Conservation (phyloP, 2,888 invertebrate genomes). For the Callosobruchus maculatus region DNA sequence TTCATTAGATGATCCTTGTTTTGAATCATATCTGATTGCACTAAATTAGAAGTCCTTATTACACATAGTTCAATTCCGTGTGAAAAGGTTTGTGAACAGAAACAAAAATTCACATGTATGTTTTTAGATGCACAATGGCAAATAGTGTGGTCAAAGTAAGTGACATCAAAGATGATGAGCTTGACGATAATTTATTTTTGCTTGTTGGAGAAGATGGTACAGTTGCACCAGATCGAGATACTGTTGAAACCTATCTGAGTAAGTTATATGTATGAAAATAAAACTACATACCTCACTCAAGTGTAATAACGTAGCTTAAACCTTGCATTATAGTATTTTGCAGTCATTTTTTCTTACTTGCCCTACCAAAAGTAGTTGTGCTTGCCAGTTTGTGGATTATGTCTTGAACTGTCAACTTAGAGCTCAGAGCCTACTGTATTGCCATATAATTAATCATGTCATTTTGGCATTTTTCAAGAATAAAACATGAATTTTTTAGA, state of each 20-base stretch:
- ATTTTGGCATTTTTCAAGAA: not conserved
- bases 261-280: conserved; percentile 43
- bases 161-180: conserved; percentile 44
- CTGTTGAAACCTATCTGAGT: conserved; percentile 78
- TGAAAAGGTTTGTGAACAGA: not conserved
- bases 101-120: not conserved
- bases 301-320: too few species aligned
- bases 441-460: not conserved
- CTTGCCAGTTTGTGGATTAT: too few species aligned
- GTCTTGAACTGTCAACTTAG: not conserved
- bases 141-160: conserved; percentile 48
- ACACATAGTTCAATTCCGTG: not conserved
- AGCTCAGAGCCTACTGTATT: not conserved
- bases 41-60: not conserved
- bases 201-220: conserved; percentile 85
- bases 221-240: conserved; percentile 75
- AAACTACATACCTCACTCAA: too few species aligned
- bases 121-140: conserved; percentile 34
- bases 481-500: conserved; percentile 28
- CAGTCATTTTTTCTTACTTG: too few species aligned
- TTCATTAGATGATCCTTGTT: not conserved
- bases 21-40: not conserved
- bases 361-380: too few species aligned
- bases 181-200: conserved; percentile 73
- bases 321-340: too few species aligned